phyloP scores from a whole-genome alignment of 2,113 vertebrate species.

The Sturnus vulgaris region DNA sequence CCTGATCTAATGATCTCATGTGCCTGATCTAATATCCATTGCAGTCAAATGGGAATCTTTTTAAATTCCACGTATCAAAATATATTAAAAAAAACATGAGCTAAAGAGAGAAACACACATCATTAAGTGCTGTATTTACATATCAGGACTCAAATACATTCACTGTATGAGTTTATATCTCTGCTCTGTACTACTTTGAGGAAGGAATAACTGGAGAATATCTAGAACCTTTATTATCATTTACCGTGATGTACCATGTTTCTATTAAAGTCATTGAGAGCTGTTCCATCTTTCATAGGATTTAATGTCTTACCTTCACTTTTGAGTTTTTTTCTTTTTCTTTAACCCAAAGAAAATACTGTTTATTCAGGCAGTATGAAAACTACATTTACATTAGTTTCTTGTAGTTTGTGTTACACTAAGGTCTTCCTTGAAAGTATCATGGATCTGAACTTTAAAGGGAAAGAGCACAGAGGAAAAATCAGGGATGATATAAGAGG shows the following conservation, averaged over 20 bases:
- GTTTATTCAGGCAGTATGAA: not conserved
- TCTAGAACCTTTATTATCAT: not conserved
- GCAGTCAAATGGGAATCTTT: not conserved
- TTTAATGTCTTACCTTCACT: not conserved
- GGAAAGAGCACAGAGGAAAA: not conserved
- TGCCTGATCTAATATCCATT: not conserved
- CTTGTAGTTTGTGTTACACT: not conserved
- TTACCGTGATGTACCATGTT: not conserved
- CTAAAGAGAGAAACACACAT: not conserved
- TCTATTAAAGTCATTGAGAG: not conserved
- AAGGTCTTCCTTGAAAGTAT: not conserved
- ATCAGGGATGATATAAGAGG: not conserved
- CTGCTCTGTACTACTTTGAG: not conserved
- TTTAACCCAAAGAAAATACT: not conserved
- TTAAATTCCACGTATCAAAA: not conserved
- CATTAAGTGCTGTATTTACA: not conserved
- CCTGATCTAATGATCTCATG: not conserved
- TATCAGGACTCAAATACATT: not conserved
- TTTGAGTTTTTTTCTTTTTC: not conserved
- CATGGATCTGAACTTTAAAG: not conserved
- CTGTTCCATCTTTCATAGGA: not conserved
- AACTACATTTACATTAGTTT: not conserved
- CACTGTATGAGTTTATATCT: not conserved
- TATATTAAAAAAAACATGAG: not conserved
- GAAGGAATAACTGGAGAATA: not conserved